Conservation (phyloP, 2,797 vertebrate species). For the Tokudaia muenninki region DNA sequence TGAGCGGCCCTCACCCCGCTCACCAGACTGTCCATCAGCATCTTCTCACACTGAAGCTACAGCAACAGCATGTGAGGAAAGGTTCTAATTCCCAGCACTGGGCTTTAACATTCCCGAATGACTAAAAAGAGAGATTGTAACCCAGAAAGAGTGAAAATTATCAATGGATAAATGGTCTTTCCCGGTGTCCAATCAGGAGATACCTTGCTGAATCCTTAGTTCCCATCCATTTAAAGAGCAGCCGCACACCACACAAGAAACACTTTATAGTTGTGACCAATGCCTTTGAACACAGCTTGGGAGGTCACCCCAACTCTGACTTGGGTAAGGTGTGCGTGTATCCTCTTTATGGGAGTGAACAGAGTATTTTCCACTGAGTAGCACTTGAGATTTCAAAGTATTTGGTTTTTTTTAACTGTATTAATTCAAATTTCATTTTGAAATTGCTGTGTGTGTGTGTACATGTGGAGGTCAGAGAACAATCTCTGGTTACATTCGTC, state of each 20-base stretch:
- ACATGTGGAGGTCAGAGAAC: background rate
- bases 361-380: background rate
- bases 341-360: background rate
- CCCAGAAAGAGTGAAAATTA: constrained; percentile 21
- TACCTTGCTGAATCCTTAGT: background rate
- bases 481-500: background rate
- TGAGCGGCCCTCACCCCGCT: rapidly evolving
- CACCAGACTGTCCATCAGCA: background rate
- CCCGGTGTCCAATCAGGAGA: background rate
- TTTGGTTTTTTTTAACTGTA: background rate
- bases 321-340: background rate
- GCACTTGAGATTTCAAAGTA: background rate
- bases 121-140: background rate
- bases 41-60: background rate
- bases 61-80: background rate
- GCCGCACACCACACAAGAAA: background rate
- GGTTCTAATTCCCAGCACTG: background rate
- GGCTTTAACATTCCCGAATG: background rate
- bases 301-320: background rate
- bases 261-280: background rate
- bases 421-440: constrained; percentile 6
- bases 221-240: background rate
- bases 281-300: background rate
- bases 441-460: background rate
- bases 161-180: background rate